A percentile compares a stretch with the other conserved stretches of the same genome.
Conservation (phyloP, 2,113 vertebrate species). For the Eclectus roratus region DNA sequence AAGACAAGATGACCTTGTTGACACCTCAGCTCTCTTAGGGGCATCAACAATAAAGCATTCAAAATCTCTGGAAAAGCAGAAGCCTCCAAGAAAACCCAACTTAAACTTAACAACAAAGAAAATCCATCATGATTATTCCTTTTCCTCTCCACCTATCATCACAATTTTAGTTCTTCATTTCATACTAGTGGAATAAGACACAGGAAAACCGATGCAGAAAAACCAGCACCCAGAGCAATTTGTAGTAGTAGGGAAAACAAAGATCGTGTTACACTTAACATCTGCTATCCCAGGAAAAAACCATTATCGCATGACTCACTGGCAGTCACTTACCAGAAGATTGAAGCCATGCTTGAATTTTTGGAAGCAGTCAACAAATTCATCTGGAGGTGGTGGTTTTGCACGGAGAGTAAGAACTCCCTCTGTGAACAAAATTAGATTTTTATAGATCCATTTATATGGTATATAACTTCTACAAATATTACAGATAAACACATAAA, state of each 20-base stretch:
- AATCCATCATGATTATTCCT: background rate
- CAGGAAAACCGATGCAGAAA: background rate
- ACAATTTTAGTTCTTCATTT: background rate
- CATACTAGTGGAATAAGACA: background rate
- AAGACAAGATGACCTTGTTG: background rate
- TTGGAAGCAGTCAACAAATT: slow-evolving; percentile 94
- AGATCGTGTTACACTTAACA: background rate
- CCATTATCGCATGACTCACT: background rate
- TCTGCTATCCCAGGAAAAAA: background rate
- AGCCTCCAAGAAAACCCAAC: background rate
- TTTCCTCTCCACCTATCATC: background rate
- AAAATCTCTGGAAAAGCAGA: background rate
- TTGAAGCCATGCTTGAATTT: slow-evolving; percentile 98
- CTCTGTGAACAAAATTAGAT: slow-evolving; percentile 78
- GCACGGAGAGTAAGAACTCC: slow-evolving; percentile 93
- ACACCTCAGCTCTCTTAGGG: background rate
- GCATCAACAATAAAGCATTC: background rate
- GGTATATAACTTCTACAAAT: background rate
- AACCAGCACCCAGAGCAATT: background rate
- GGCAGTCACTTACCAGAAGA: slow-evolving; percentile 83
- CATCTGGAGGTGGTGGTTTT: slow-evolving; percentile 86
- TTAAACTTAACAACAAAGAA: background rate
- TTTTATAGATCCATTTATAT: background rate
- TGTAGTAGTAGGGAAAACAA: background rate
- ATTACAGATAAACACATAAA: background rate